Base-by-base conservation (phyloP, 1,140 invertebrate genomes). In the Trichonephila clavata region DNA sequence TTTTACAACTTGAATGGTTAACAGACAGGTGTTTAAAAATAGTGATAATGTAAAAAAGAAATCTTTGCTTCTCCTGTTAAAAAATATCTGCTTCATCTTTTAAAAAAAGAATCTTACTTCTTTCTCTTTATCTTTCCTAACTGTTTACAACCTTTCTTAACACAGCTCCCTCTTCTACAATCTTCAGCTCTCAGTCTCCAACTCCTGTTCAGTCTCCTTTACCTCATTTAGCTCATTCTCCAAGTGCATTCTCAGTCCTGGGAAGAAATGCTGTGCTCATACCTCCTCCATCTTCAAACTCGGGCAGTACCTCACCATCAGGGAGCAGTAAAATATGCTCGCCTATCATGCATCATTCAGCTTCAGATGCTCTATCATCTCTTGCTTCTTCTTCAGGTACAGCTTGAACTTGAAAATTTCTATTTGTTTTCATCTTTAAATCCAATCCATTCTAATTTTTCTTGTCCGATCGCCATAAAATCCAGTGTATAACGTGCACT, bases 171-270 rank as follows among this genome's bases (percentile, higher is more conserved):
- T 94, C 93, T 50, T 63, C 93, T 24, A 90, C 89, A 21, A 60
- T 94, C 83, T 94, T 94, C 84, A 87, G 89, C 84, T 87, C 88
- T 87, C 93, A 87, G 21, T 59, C 89, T 68, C 88, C 93, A 18
- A 91, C 89, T 91, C 89, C 93, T 86, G 93, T 87, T 83, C 88
- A 86, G 65, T 90, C 93, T 91, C 93, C 93, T 86, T 90, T 94
- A 84, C 87, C 87, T 94, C 93, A 94, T 60, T 80, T 94, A 92
- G 89, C 93, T 86, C 93, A 94, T 81, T 91, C 93, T 80, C 93
- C 93, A 92, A 94, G 93, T 81, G 93, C 93, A 81, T 94, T 94
- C 80, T 94, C 88, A 80, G 93, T 94, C 21, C 68, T 94, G 57
- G 89, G 93, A 87, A 90, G 89, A 87, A 94, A 90, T 91, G 89